Evolutionary conservation across 2,113 vertebrate genomes (phyloP).

Genomic region (Progne subis): DNA sequence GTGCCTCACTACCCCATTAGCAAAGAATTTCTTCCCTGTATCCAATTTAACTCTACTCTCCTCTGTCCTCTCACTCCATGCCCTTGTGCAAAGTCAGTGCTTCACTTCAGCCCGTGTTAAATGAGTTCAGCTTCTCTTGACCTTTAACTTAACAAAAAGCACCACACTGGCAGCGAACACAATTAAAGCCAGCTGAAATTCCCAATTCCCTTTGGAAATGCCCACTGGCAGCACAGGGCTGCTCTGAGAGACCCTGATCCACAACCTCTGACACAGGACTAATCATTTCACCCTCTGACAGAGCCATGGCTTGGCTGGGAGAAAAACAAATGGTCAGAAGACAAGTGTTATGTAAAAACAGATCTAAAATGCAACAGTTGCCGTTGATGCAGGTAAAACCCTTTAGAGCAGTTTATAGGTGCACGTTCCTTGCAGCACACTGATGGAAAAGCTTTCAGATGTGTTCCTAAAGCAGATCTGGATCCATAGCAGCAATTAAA

Average conservation of each 20-base stretch:
- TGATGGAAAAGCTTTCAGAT: not conserved
- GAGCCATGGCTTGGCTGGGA: not conserved
- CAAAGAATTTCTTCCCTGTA: not conserved
- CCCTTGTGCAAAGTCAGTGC: not conserved
- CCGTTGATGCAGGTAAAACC: not conserved
- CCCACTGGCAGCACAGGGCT: not conserved
- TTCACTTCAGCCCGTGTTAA: not conserved
- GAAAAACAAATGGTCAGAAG: not conserved
- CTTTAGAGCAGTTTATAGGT: not conserved
- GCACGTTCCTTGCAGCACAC: not conserved
- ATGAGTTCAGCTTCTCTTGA: not conserved
- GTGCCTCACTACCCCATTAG: not conserved
- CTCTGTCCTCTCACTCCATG: not conserved
- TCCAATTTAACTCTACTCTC: not conserved
- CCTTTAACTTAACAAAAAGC: not conserved
- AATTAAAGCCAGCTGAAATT: not conserved
- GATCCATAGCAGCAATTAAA: not conserved
- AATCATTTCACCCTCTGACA: not conserved
- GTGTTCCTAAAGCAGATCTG: not conserved
- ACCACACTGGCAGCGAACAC: not conserved
- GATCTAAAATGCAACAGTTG: not conserved
- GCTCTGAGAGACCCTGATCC: not conserved
- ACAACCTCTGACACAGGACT: not conserved
- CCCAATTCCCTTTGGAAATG: not conserved
- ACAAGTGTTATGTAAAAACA: not conserved